Evolutionary conservation across 2,113 vertebrate genomes (phyloP), one percentile per base, ranked within the genome.

Genomic region (Thermophis baileyi): DNA sequence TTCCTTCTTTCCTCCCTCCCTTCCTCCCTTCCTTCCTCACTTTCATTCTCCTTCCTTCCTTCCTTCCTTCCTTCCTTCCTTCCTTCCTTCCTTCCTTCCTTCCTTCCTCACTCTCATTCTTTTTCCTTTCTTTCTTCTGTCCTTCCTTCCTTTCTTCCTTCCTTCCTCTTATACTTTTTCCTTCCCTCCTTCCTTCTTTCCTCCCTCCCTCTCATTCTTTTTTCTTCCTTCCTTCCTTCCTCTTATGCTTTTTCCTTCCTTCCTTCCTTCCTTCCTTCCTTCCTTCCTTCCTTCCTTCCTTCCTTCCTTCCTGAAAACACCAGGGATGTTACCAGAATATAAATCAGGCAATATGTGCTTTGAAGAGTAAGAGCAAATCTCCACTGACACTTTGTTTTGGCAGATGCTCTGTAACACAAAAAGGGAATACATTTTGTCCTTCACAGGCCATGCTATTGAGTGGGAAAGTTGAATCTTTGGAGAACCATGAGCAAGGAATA

Each of bases 321-420:
- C 60, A 63, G 95, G 95, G 95, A 97, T 97, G 97, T 98, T 97
- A 97, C 96, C 91, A 87, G 97, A 97, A 98, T 98, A 96, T 97
- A 96, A 97, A 98, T 98, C 96, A 98, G 96, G 94, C 92, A 94
- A 94, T 46, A 44, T 96, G 94, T 96, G 94, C 94, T 95, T 97
- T 95, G 94, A 97, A 91, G 97, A 95, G 94, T 0, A 27, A 97
- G 96, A 96, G 96, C 96, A 96, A 94, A 95, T 94, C 96, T 96
- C 92, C 96, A 0, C 95, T 44, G 97, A 97, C 95, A 96, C 96
- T 97, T 97, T 94, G 96, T 97, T 96, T 95, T 96, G 95, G 97
- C 95, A 95, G 97, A 96, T 93, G 86, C 93, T 95, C 94, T 96
- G 94, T 95, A 96, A 95, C 93, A 97, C 96, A 97, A 97, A 86